phyloP scores from a whole-genome alignment of 2,888 invertebrate species.

The Oscheius sp. region DNA sequence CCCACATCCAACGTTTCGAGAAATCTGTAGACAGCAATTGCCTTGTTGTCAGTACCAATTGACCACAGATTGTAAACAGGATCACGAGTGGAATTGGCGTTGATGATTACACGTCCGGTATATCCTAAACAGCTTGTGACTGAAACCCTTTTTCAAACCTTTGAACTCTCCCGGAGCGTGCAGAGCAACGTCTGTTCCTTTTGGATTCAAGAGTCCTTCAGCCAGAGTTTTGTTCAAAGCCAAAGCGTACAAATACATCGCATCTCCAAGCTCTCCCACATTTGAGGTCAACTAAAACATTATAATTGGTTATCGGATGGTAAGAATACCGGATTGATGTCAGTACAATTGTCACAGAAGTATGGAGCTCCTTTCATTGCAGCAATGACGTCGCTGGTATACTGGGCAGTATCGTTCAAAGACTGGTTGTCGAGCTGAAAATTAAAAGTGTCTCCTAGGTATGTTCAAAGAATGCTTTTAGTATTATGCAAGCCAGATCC shows the following conservation, averaged over 20 bases:
- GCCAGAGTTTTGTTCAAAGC: conserved; percentile 22
- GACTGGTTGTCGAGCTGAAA: conserved; percentile 22
- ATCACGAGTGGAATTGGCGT: conserved; percentile 15
- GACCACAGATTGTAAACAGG: conserved; percentile 17
- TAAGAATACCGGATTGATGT: conserved; percentile 5
- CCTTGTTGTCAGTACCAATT: conserved; percentile 1
- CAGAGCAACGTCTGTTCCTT: conserved; percentile 3
- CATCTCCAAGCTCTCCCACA: conserved; percentile 35
- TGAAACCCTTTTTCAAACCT: conserved; percentile 9
- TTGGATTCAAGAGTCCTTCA: conserved; percentile 24
- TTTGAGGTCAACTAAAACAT: conserved; percentile 26
- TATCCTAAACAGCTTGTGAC: conserved; percentile 20
- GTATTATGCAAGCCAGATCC: too few relatives aligned
- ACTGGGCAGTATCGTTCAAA: conserved; percentile 15
- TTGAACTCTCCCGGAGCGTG: conserved; percentile 19
- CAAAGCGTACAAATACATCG: conserved; percentile 26
- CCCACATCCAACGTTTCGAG: not conserved
- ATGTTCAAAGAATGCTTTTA: too few relatives aligned
- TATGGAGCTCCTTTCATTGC: conserved; percentile 16
- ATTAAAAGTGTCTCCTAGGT: not conserved
- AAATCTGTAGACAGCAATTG: conserved; percentile 6
- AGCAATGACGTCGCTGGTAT: not conserved
- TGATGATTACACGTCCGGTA: conserved; percentile 32
- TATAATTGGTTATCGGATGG: not conserved
- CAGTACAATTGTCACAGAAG: conserved; percentile 29